Evolutionary conservation across 2,888 invertebrate species (phyloP), one percentile per base, ranked within the genome.

Genomic region (Psylliodes chrysocephalus): DNA sequence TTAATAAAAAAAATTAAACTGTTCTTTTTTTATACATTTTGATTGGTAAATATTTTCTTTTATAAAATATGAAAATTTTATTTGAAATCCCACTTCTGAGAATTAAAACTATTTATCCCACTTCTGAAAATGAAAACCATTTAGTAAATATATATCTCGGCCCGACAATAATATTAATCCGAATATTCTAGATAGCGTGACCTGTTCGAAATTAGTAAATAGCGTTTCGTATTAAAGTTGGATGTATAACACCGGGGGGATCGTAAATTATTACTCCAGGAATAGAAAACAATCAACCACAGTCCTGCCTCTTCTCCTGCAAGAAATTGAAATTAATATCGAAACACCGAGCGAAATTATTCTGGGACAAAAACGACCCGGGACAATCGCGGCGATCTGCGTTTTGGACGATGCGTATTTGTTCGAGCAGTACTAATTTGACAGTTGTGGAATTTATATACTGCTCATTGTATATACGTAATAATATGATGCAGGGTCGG

Each of bases 301-400:
- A 7, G 2, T 12, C 12, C 49, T 28, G 49, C 49, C 49, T n/a
- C 40, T 22, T 51, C 47, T 18, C 19, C n/a, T n/a, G 38, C 57
- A 63, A 63, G 63, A 63, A 63, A 63, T 57, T 63, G 57, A 57
- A 63, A 52, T 63, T 57, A 63, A 63, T 63, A 57, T 57, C 63
- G 22, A 52, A 8, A n/a, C n/a, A n/a, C n/a, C n/a, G n/a, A 53
- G 17, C 7, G 33, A 46, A 56, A 56, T 55, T 30, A 56, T 56
- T 56, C 33, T 35, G 35, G 35, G 33, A 35, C 65, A 61, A 65
- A 65, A 68, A 60, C 61, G 66, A 60, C 61, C 22, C 10, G 46
- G 60, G 64, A 67, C 64, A 64, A 67, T 65, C 63, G 35, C 47
- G 42, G 60, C 63, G 64, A 64, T 64, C 67, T 63, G 60, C 46